phyloP scores from a whole-genome alignment of 2,888 invertebrate genomes.

The Chydorus sphaericus region DNA sequence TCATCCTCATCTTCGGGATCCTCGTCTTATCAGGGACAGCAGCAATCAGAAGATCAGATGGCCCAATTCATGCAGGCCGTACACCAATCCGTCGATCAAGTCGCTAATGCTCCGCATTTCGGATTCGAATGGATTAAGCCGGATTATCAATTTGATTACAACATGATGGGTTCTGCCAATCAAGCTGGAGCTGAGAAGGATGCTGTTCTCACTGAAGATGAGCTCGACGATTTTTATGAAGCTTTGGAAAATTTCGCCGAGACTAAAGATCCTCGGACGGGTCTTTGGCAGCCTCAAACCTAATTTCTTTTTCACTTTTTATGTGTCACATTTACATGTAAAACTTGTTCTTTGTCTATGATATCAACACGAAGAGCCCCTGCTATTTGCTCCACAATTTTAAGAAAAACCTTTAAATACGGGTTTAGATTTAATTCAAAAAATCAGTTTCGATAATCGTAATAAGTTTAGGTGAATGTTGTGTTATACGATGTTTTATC shows the following conservation, averaged over 20 bases:
- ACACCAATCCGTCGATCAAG: constrained; percentile 1
- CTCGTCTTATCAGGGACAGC: background rate
- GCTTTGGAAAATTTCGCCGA: background rate
- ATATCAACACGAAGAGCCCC: no score
- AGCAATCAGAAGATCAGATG: background rate
- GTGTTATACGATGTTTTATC: no score
- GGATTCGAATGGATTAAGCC: constrained; percentile 5
- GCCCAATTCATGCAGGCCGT: constrained; percentile 6
- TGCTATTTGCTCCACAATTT: no score
- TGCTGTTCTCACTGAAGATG: background rate
- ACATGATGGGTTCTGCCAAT: background rate
- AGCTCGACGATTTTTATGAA: background rate
- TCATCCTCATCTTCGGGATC: background rate
- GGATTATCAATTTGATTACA: background rate
- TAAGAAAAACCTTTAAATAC: no score
- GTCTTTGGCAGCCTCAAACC: no score
- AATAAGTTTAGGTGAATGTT: no score
- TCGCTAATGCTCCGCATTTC: background rate
- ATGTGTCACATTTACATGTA: no score
- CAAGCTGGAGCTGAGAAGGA: background rate
- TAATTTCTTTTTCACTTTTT: no score
- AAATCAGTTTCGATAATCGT: no score
- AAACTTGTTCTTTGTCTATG: no score
- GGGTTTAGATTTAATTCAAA: no score
- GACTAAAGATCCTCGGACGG: no score